A percentile compares a stretch with the other conserved stretches of the same genome.
Evolutionary conservation across 1,140 invertebrate genomes (phyloP).

Genomic region (Drosophila repletoides): DNA sequence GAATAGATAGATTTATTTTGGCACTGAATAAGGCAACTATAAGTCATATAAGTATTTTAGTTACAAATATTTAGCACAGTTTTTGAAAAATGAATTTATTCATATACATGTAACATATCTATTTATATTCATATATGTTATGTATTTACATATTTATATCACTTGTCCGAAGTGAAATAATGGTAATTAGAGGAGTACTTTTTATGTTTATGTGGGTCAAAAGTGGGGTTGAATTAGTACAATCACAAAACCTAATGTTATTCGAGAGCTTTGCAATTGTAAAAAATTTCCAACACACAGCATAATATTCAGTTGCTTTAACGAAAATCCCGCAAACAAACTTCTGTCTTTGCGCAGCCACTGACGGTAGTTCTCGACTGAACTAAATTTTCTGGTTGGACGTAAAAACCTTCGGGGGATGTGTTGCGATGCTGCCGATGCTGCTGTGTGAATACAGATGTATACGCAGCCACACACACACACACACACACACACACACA

Average conservation of each 20-base stretch:
- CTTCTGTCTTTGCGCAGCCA: conserved; percentile 81
- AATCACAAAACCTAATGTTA: conserved; percentile 26
- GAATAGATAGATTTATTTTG: conserved; percentile 63
- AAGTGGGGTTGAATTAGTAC: background rate
- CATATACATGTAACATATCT: too few relatives aligned
- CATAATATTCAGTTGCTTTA: conserved; percentile 56
- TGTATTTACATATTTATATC: conserved; percentile 10
- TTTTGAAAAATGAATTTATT: too few relatives aligned
- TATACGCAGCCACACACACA: too few relatives aligned
- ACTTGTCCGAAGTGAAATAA: conserved; percentile 39
- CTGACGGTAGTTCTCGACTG: conserved; percentile 82
- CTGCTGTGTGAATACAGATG: conserved; percentile 36
- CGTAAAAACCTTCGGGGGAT: conserved; percentile 82
- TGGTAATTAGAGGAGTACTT: conserved; percentile 25
- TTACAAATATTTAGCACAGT: too few relatives aligned
- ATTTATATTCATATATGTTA: background rate
- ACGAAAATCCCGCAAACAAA: conserved; percentile 78
- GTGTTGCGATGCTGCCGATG: conserved; percentile 63
- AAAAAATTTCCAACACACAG: conserved; percentile 41
- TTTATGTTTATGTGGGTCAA: background rate
- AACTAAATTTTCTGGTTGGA: conserved; percentile 82
- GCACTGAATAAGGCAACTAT: conserved; percentile 78
- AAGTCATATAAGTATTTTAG: conserved; percentile 41
- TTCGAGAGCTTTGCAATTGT: conserved; percentile 34
- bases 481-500: conserved; percentile 1